Conservation (phyloP, 2,113 vertebrate genomes). For the Alethe castanea region DNA sequence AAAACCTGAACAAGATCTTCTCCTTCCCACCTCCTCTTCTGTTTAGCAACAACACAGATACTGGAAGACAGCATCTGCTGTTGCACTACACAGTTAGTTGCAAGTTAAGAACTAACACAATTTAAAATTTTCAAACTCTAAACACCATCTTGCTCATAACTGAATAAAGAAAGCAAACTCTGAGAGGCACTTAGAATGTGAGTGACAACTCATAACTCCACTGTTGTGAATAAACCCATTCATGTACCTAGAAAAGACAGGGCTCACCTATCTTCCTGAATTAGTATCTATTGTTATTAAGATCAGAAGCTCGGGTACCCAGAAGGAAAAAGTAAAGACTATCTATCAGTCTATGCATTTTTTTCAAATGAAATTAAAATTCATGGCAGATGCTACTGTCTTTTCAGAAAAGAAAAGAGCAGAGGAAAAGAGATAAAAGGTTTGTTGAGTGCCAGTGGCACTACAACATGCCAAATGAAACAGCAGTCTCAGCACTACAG, state of each 20-base stretch:
- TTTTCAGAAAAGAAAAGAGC: neutral
- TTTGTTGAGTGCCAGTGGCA: constrained; percentile 35
- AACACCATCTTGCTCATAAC: neutral
- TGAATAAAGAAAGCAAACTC: neutral
- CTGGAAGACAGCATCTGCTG: neutral
- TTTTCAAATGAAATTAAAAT: constrained; percentile 27
- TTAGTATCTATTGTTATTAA: neutral
- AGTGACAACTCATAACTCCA: neutral
- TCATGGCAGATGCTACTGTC: neutral
- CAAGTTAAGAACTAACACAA: neutral
- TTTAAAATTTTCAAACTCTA: neutral
- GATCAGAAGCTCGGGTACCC: neutral
- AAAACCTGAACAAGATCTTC: neutral
- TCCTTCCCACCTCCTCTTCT: neutral
- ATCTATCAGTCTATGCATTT: neutral
- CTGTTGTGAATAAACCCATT: neutral
- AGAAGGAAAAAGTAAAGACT: constrained; percentile 20
- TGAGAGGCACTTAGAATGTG: neutral
- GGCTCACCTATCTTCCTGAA: neutral
- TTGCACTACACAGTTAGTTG: neutral
- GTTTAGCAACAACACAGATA: neutral
- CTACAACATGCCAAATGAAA: neutral
- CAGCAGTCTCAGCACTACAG: constrained; percentile 38
- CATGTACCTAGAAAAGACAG: neutral
- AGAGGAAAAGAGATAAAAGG: constrained; percentile 47